phyloP scores from a whole-genome alignment of 2,888 invertebrate species.

The Conomelus anceps region DNA sequence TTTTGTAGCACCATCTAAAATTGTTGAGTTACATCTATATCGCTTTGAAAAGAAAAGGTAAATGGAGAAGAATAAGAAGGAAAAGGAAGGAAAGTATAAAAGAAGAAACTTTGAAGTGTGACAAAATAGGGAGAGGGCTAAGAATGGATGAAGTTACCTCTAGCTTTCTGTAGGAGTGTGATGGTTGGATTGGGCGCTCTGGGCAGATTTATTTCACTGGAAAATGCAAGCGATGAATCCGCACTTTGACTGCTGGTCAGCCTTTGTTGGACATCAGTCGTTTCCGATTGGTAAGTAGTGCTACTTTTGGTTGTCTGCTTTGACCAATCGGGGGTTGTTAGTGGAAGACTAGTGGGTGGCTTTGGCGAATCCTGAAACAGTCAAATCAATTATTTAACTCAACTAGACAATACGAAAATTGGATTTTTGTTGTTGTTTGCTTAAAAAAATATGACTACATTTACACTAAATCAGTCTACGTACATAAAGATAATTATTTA shows the following conservation, averaged over 20 bases:
- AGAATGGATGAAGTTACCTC: conserved; percentile 53
- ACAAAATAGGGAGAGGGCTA: conserved; percentile 27
- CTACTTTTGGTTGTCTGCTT: not conserved
- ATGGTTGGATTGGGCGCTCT: conserved; percentile 81
- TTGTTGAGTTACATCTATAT: no score
- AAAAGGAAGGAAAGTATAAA: not conserved
- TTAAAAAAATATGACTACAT: no score
- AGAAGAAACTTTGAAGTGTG: not conserved
- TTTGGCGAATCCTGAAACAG: conserved; percentile 20
- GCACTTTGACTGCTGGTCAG: conserved; percentile 20
- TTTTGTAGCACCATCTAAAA: no score
- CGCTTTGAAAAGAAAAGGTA: no score
- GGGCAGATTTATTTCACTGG: conserved; percentile 48
- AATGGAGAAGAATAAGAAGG: no score
- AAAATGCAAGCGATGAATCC: conserved; percentile 11
- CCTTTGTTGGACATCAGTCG: not conserved
- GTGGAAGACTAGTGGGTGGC: conserved; percentile 22
- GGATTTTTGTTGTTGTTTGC: not conserved
- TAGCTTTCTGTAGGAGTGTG: conserved; percentile 76
- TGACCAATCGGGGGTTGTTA: conserved; percentile 1
- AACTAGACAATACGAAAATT: not conserved
- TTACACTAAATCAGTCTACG: no score
- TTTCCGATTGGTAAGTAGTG: conserved; percentile 1
- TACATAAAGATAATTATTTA: no score
- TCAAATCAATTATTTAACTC: not conserved